A percentile compares a stretch with the other conserved stretches of the same genome.
Conservation (phyloP, 2,113 vertebrate genomes). For the Lycaon pictus region DNA sequence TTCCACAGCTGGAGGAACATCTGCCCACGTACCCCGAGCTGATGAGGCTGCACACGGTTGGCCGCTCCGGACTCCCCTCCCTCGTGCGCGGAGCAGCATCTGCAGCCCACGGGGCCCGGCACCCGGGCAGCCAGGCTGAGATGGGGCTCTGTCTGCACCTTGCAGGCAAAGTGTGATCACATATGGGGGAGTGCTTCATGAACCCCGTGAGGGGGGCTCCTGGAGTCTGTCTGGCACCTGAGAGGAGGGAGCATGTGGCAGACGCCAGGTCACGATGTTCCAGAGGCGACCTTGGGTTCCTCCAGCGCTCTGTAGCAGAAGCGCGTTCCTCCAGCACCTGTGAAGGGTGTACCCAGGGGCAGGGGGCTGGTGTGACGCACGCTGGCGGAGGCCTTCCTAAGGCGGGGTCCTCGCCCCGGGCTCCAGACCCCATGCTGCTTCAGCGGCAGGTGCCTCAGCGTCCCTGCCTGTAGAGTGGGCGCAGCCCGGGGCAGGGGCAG, state of each 20-base stretch:
- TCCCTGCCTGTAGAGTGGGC: background rate
- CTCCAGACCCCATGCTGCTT: background rate
- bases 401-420: background rate
- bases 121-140: background rate
- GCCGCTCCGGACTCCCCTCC: background rate
- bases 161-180: background rate
- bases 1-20: background rate
- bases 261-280: background rate
- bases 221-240: background rate
- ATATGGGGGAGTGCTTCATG: background rate
- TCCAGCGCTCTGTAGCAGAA: background rate
- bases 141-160: background rate
- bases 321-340: background rate
- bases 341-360: background rate
- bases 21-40: background rate
- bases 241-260: background rate
- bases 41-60: background rate
- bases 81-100: background rate
- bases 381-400: too few species aligned
- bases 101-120: fast-evolving
- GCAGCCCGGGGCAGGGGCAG: background rate
- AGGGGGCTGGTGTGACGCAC: background rate
- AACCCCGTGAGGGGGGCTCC: background rate
- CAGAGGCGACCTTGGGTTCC: background rate
- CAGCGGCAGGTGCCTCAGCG: background rate